These are phyloP conservation scores for Callyntrura guangdongensis DNA, from an alignment of 2,888 invertebrate species.

Conservation along the genomic window DNA sequence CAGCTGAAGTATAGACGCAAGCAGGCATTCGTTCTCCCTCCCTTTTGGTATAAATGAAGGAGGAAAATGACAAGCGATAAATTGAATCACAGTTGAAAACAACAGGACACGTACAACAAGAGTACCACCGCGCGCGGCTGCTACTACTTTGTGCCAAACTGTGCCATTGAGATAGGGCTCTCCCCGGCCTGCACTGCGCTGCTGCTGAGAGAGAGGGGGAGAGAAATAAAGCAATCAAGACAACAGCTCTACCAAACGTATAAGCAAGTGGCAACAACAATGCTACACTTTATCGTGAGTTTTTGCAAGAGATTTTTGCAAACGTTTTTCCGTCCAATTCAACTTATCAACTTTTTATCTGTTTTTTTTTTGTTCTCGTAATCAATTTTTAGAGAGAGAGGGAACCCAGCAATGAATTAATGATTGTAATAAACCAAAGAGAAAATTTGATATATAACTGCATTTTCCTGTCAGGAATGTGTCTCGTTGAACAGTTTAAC, in stretches of 20 bases:
- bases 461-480: not conserved
- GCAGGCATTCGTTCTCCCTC: too few relatives aligned
- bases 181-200: not conserved
- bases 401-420: conserved; percentile 13
- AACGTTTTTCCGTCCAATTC: not conserved
- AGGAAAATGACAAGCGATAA: conserved; percentile 71
- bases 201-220: too few relatives aligned
- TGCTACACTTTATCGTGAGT: not conserved
- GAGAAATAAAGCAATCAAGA: conserved; percentile 29
- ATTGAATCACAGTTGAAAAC: conserved; percentile 63
- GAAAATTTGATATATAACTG: not conserved
- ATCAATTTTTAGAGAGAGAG: conserved; percentile 30
- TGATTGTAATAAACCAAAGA: not conserved
- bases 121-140: too few relatives aligned
- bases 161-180: too few relatives aligned
- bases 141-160: too few relatives aligned
- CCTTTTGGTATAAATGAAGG: too few relatives aligned
- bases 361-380: not conserved
- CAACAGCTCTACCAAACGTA: not conserved
- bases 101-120: conserved; percentile 1
- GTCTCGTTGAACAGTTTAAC: conserved; percentile 17
- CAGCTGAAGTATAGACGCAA: conserved; percentile 8
- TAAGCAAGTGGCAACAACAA: not conserved
- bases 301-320: conserved; percentile 22
- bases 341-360: too few relatives aligned